Percentiles rank a stretch among this genome's conserved stretches.
Evolutionary conservation across 2,888 invertebrate genomes (phyloP).

Genomic region (Busseola fusca): DNA sequence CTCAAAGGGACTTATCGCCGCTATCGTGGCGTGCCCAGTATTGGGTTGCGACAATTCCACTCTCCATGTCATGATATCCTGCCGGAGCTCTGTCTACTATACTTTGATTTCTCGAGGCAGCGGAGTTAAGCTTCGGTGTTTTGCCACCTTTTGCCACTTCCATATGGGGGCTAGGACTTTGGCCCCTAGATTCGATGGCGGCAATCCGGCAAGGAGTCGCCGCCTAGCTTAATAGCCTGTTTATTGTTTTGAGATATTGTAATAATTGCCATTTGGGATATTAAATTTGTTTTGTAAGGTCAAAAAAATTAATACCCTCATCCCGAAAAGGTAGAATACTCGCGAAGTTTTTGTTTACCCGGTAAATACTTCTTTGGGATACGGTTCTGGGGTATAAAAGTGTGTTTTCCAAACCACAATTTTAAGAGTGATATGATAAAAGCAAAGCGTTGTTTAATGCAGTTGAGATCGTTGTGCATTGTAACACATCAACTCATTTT

Average conservation of each 20-base stretch:
- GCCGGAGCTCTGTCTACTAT: too few relatives aligned
- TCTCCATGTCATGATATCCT: too few relatives aligned
- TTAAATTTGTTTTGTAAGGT: slow-evolving; percentile 16
- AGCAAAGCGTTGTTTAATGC: not conserved
- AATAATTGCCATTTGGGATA: slow-evolving; percentile 34
- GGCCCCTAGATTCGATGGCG: too few relatives aligned
- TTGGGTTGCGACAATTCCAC: too few relatives aligned
- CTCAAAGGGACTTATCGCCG: too few relatives aligned
- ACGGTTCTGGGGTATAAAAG: not conserved
- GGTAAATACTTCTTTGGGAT: not conserved
- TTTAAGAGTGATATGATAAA: not conserved
- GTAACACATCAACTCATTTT: not conserved
- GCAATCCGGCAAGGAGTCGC: too few relatives aligned
- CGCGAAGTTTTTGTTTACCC: slow-evolving; percentile 13
- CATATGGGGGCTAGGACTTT: too few relatives aligned
- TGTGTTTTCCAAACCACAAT: too few relatives aligned
- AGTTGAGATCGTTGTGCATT: not conserved
- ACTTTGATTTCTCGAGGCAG: too few relatives aligned
- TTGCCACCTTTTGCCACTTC: too few relatives aligned
- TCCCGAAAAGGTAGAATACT: not conserved
- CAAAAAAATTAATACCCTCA: not conserved
- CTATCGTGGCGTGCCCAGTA: too few relatives aligned
- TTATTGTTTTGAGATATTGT: slow-evolving; percentile 10
- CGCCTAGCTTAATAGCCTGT: not conserved
- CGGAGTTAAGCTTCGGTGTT: too few relatives aligned